phyloP scores from a whole-genome alignment of 2,113 vertebrate species.

The Neogobius melanostomus region DNA sequence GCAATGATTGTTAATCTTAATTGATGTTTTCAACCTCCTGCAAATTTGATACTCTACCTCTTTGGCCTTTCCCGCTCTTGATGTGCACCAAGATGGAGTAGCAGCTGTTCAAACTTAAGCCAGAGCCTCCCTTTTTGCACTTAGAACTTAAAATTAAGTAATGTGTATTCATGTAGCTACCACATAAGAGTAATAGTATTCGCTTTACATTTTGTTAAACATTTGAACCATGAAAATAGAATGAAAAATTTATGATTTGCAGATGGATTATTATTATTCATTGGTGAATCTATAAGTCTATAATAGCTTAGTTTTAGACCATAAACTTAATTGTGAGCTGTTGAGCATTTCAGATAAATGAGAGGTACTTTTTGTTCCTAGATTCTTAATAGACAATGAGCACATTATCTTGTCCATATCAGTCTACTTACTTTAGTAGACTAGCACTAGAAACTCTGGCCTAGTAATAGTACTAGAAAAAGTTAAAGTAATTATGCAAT shows the following conservation, averaged over 20 bases:
- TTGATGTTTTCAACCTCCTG: conserved; percentile 21
- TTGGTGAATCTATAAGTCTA: background rate
- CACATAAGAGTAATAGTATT: background rate
- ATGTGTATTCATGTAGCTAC: background rate
- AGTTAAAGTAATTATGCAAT: too few relatives aligned
- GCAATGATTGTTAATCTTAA: background rate
- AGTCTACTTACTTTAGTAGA: background rate
- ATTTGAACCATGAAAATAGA: background rate
- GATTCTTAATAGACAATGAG: background rate
- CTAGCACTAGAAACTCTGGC: background rate
- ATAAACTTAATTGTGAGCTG: background rate
- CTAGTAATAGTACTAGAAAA: too few relatives aligned
- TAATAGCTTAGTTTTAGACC: background rate
- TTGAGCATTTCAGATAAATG: background rate
- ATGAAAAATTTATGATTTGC: background rate
- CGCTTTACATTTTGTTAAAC: background rate
- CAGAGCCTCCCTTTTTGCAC: background rate
- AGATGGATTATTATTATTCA: background rate
- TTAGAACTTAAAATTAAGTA: background rate
- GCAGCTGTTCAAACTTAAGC: background rate
- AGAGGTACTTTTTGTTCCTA: background rate
- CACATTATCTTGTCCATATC: background rate
- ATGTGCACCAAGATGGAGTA: background rate
- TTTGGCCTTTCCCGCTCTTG: conserved; percentile 18
- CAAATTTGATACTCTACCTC: conserved; percentile 17